Percentiles rank a stretch among this genome's conserved stretches.
These are phyloP conservation scores for Micronycteris hirsuta DNA, from an alignment of 2,113 vertebrate species.

Conservation along the genomic window DNA sequence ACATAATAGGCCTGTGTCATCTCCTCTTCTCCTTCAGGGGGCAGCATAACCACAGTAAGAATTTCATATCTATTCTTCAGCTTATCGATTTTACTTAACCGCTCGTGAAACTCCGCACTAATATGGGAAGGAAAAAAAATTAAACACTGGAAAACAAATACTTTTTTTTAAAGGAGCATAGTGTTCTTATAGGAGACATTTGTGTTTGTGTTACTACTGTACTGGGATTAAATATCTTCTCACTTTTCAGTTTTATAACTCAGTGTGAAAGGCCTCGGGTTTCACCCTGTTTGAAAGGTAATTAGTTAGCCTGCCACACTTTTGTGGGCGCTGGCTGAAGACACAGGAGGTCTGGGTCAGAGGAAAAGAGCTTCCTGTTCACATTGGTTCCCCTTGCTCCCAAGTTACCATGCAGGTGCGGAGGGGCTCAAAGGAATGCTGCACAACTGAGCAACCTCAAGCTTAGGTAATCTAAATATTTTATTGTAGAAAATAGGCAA, in stretches of 20 bases:
- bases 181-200: background rate
- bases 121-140: constrained; percentile 57
- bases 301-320: background rate
- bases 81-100: constrained; percentile 88
- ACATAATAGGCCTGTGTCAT: constrained; percentile 89
- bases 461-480: background rate
- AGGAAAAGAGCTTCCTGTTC: background rate
- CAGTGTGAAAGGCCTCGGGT: background rate
- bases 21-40: constrained; percentile 90
- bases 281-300: background rate
- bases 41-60: constrained; percentile 83
- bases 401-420: background rate
- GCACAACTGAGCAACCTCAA: background rate
- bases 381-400: background rate
- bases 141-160: background rate
- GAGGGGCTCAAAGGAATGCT: background rate
- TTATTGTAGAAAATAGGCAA: background rate
- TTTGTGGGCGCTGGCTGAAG: background rate
- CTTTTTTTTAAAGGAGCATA: background rate
- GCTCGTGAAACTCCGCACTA: constrained; percentile 89
- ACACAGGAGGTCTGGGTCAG: background rate
- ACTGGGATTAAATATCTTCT: background rate
- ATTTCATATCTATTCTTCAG: constrained; percentile 91
- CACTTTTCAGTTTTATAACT: background rate
- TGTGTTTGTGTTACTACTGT: background rate